Evolutionary conservation across 2,113 vertebrate species (phyloP), one percentile per base, ranked within the genome.

Genomic region (Aphelocoma coerulescens): DNA sequence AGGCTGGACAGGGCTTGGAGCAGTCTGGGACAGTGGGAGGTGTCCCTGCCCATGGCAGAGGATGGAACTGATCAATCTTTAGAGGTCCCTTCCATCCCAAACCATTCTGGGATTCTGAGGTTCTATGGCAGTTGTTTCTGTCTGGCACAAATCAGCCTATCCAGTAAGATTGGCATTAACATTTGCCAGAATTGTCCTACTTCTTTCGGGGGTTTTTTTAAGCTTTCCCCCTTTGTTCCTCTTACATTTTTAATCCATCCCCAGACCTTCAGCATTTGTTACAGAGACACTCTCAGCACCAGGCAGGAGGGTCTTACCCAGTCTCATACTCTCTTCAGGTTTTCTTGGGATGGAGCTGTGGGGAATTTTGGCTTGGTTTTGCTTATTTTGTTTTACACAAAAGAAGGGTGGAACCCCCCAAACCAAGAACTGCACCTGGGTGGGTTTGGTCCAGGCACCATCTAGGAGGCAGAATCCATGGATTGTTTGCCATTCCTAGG

Each of bases 21-120:
- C 1, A 23, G 0, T 33, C 61, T 59, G 9, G 69, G 33, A 1
- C 0, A 7, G 16, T n/a, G 23, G 46, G 1, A 75, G 16, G 5
- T 67, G 61, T 67, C 23, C 37, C 37, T 66, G 43, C 18, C 15
- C 43, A 5, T 32, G 58, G 43, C 41, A 65, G 17, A 26, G 26
- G 6, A 0, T 18, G 51, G 32, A 1, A 11, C 16, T 13, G 10
- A 2, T 3, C 14, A 9, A 8, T 6, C 23, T 54, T 67, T 26
- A 14, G 39, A 46, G 6, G 9, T 54, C 16, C 4, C 4, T 68
- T 46, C 28, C 46, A 39, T 6, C 23, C 26, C 33, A 51, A 44
- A 33, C 44, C 54, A 8, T n/a, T 17, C 16, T 13, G 46, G 20
- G 24, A 39, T 30, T 75, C 30, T 62, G 33, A 15, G 30, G 22